Conservation (phyloP, 2,888 invertebrate species). For the Meandrusa payeni region DNA sequence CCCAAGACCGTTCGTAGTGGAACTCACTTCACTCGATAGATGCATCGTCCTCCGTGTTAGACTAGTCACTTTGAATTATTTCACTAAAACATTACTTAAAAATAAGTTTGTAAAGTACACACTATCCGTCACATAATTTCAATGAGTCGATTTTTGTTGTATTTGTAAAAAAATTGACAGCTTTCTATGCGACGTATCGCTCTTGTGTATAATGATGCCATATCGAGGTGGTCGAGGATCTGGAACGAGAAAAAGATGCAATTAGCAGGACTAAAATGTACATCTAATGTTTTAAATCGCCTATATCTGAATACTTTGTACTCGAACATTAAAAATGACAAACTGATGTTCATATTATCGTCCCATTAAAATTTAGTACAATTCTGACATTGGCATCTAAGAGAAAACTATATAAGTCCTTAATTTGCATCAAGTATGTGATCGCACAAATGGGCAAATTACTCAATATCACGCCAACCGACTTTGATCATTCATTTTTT, state of each 20-base stretch:
- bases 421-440: too few species aligned
- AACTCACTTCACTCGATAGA: slow-evolving; percentile 89
- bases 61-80: slow-evolving; percentile 16
- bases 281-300: too few species aligned
- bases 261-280: too few species aligned
- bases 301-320: too few species aligned
- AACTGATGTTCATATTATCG: too few species aligned
- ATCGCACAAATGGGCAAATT: too few species aligned
- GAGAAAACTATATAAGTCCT: too few species aligned
- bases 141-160: slow-evolving; percentile 28
- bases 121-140: slow-evolving; percentile 64
- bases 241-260: slow-evolving; percentile 24
- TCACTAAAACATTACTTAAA: slow-evolving; percentile 34
- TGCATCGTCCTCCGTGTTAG: slow-evolving; percentile 81
- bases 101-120: slow-evolving; percentile 37
- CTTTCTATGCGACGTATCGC: slow-evolving; percentile 22
- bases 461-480: too few species aligned
- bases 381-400: too few species aligned
- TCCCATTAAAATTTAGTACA: too few species aligned
- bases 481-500: too few species aligned
- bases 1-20: slow-evolving; percentile 82
- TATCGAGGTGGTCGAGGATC: slow-evolving; percentile 21
- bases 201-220: slow-evolving; percentile 15
- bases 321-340: too few species aligned
- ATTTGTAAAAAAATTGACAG: slow-evolving; percentile 30